A percentile compares a stretch with the other conserved stretches of the same genome.
phyloP scores from a whole-genome alignment of 1,140 invertebrate species.

The Oryzaephilus surinamensis region DNA sequence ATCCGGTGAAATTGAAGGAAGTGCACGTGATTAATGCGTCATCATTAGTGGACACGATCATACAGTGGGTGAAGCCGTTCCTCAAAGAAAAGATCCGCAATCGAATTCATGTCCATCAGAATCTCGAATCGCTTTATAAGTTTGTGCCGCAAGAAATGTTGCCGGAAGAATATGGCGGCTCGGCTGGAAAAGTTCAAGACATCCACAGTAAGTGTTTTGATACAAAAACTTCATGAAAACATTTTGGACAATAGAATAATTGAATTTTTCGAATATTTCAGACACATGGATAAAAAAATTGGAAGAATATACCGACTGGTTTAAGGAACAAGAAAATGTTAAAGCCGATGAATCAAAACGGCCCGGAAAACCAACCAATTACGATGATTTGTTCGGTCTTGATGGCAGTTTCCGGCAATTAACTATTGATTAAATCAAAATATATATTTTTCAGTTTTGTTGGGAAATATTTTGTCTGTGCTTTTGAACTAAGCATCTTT shows the following conservation, averaged over 20 bases:
- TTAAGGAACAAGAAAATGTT: conserved; percentile 55
- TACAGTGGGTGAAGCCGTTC: conserved; percentile 75
- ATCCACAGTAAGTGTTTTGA: conserved; percentile 48
- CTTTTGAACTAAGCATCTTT: too few species aligned
- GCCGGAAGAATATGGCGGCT: conserved; percentile 68
- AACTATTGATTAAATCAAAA: conserved; percentile 49
- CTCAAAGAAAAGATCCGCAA: conserved; percentile 77
- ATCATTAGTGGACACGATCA: conserved; percentile 66
- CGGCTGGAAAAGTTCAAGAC: conserved; percentile 54
- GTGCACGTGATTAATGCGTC: conserved; percentile 77
- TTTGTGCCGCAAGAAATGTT: conserved; percentile 65
- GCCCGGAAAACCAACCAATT: conserved; percentile 62
- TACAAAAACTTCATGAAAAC: neutral
- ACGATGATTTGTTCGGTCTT: conserved; percentile 65
- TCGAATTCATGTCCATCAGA: conserved; percentile 65
- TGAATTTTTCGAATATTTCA: neutral
- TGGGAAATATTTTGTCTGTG: too few species aligned
- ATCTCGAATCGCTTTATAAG: conserved; percentile 62
- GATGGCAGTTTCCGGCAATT: conserved; percentile 69
- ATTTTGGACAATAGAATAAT: neutral
- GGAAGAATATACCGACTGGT: conserved; percentile 59
- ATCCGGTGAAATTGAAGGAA: conserved; percentile 74
- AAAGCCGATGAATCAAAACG: conserved; percentile 60
- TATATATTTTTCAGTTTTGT: neutral
- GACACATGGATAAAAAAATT: conserved; percentile 60